These are phyloP conservation scores for Phyllotis vaccarum DNA, from an alignment of 2,797 vertebrate genomes.

Conservation along the genomic window DNA sequence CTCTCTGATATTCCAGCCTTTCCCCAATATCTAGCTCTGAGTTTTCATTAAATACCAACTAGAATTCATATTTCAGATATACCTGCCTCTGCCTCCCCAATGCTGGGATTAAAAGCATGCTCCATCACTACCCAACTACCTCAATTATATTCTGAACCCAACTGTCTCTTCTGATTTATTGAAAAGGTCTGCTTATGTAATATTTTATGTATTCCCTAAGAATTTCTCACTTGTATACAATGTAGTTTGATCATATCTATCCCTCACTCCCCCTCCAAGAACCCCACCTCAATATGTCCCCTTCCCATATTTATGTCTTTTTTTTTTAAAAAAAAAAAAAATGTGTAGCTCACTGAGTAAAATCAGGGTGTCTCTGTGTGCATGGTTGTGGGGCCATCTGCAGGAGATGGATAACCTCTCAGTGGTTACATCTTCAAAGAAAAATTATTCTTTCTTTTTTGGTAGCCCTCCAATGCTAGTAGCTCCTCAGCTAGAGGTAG, in stretches of 20 bases:
- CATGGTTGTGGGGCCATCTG: neutral
- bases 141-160: neutral
- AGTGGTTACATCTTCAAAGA: neutral
- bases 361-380: neutral
- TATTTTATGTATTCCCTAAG: neutral
- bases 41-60: no score
- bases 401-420: neutral
- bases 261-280: neutral
- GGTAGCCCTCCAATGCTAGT: neutral
- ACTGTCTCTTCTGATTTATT: neutral
- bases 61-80: no score
- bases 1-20: no score
- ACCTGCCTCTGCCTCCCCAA: no score
- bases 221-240: neutral
- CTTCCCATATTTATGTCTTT: neutral
- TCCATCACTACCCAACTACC: no score
- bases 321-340: neutral
- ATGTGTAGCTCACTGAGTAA: neutral
- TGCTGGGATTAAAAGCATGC: no score
- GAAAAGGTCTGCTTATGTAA: neutral
- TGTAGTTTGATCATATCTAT: neutral
- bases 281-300: neutral
- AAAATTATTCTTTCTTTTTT: neutral
- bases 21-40: no score
- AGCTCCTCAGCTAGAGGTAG: neutral